Percentiles rank a stretch among this genome's conserved stretches.
Conservation (phyloP, 2,888 invertebrate species). For the Drosophila hamatofila region DNA sequence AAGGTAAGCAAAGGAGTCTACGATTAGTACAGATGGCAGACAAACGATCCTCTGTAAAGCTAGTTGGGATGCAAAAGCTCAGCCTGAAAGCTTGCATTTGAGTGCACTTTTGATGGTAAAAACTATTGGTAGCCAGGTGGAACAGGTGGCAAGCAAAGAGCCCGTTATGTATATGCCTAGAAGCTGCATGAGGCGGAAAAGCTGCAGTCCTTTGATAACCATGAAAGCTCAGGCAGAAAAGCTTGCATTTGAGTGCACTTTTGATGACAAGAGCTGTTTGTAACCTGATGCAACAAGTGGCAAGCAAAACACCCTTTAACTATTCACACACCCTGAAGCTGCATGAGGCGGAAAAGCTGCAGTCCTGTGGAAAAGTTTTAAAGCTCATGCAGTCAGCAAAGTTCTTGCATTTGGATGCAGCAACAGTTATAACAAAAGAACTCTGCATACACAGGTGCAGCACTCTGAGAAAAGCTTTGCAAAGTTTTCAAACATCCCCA, state of each 20-base stretch:
- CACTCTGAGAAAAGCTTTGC: not conserved
- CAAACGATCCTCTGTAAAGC: slow-evolving; percentile 20
- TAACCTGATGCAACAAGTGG: not conserved
- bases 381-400: slow-evolving; percentile 1
- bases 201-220: too few relatives aligned
- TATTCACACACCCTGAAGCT: not conserved
- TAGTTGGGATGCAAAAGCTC: not conserved
- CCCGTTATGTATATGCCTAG: not conserved
- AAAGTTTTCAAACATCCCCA: not conserved
- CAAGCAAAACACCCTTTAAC: not conserved
- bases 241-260: not conserved
- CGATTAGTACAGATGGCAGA: too few relatives aligned
- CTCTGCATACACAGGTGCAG: not conserved
- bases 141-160: not conserved
- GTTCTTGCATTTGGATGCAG: slow-evolving; percentile 4
- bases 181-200: not conserved
- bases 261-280: not conserved
- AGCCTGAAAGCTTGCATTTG: not conserved
- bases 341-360: not conserved
- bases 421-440: not conserved
- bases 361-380: not conserved
- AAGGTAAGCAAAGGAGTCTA: slow-evolving; percentile 79
- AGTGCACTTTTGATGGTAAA: not conserved
- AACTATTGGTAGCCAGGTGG: not conserved
- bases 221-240: not conserved